Conservation (phyloP, 2,797 vertebrate genomes). For the Leucoraja ocellata region DNA sequence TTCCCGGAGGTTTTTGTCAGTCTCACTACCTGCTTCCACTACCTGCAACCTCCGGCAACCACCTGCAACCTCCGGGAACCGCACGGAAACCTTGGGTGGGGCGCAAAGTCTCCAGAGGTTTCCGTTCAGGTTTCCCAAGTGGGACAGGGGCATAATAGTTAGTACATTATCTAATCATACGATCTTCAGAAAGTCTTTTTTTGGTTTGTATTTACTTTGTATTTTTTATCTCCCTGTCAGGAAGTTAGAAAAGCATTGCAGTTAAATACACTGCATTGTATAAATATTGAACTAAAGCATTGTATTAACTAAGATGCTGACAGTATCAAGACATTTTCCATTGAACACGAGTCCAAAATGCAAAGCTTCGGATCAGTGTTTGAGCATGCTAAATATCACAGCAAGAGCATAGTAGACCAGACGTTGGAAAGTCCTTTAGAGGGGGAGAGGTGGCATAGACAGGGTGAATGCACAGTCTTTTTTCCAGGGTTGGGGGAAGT, state of each 20-base stretch:
- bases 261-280: slow-evolving; percentile 27
- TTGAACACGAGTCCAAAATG: neutral
- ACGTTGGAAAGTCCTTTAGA: neutral
- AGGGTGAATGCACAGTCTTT: too few species aligned
- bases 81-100: too few species aligned
- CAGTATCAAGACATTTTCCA: slow-evolving; percentile 29
- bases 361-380: neutral
- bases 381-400: neutral
- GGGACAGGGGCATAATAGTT: too few species aligned
- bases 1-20: too few species aligned
- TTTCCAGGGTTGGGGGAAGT: too few species aligned
- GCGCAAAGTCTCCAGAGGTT: too few species aligned
- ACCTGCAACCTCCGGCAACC: too few species aligned
- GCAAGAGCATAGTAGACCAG: neutral
- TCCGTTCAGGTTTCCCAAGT: too few species aligned
- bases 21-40: too few species aligned
- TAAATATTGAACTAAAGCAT: slow-evolving; percentile 28
- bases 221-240: slow-evolving; percentile 7
- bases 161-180: neutral
- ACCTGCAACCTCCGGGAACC: too few species aligned
- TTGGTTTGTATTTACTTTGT: slow-evolving; percentile 6
- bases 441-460: neutral
- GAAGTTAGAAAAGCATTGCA: neutral
- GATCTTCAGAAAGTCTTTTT: slow-evolving; percentile 22
- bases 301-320: slow-evolving; percentile 10